phyloP scores from a whole-genome alignment of 2,888 invertebrate species.

The Phytoseiulus persimilis region DNA sequence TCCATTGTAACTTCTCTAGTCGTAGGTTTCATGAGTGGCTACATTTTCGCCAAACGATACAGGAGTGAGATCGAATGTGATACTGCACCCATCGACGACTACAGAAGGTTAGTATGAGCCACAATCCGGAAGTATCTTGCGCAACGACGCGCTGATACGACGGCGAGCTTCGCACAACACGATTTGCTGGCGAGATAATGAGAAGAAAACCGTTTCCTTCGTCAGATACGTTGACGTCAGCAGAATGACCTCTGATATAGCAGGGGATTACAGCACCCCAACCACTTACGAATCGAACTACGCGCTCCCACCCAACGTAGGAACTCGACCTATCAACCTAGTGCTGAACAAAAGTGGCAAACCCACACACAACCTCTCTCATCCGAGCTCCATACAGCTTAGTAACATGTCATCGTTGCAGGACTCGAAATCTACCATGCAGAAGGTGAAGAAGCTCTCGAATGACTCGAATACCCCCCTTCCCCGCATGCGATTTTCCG shows the following conservation, averaged over 20 bases:
- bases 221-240: slow-evolving; percentile 21
- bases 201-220: background rate
- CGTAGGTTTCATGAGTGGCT: slow-evolving; percentile 74
- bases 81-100: slow-evolving; percentile 23
- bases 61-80: slow-evolving; percentile 63
- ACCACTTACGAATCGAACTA: slow-evolving; percentile 39
- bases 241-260: slow-evolving; percentile 8
- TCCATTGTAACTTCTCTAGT: slow-evolving; percentile 71
- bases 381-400: background rate
- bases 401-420: background rate
- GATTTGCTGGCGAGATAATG: background rate
- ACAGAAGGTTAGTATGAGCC: background rate
- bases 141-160: background rate
- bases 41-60: slow-evolving; percentile 70
- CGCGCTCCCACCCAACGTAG: slow-evolving; percentile 47
- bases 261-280: background rate
- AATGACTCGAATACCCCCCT: background rate
- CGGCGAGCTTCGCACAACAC: no score
- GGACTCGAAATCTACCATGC: slow-evolving; percentile 10
- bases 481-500: background rate
- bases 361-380: slow-evolving; percentile 49
- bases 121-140: background rate
- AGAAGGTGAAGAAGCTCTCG: background rate
- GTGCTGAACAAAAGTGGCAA: slow-evolving; percentile 47
- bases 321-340: slow-evolving; percentile 47